Conservation (phyloP, 2,113 vertebrate genomes). For the Ariopsis seemanni region DNA sequence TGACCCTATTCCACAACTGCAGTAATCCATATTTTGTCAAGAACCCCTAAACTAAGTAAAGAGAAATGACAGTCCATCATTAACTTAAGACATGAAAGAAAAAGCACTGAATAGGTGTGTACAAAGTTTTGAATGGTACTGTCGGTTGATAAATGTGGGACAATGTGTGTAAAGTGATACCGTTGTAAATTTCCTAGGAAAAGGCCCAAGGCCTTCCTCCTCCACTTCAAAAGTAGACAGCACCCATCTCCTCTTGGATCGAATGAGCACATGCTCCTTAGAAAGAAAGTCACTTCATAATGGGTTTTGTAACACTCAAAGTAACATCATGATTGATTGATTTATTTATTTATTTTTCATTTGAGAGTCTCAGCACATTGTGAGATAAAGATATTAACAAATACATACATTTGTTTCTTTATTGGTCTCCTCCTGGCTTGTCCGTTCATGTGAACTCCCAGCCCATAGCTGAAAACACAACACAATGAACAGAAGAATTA, state of each 20-base stretch:
- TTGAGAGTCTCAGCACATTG: background rate
- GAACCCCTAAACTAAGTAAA: no score
- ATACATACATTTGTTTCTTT: background rate
- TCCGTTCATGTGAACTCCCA: background rate
- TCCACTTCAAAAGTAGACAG: constrained; percentile 77
- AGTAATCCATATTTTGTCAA: no score
- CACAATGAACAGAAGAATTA: background rate
- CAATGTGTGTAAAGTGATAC: constrained; percentile 15
- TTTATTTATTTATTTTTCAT: background rate
- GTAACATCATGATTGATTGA: no score
- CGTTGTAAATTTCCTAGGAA: constrained; percentile 68
- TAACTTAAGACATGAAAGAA: no score
- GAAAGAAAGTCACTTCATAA: background rate
- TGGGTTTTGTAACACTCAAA: background rate
- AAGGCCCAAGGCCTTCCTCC: constrained; percentile 75
- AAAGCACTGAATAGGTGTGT: no score
- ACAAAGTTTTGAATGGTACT: no score
- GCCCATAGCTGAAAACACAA: background rate
- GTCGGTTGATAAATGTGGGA: background rate
- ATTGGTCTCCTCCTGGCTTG: background rate
- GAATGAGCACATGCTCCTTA: constrained; percentile 62
- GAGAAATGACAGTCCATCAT: no score
- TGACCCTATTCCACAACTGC: no score
- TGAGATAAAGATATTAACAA: background rate
- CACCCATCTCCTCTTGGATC: constrained; percentile 80